Conservation (phyloP, 2,888 invertebrate species). For the Mesoligia furuncula region DNA sequence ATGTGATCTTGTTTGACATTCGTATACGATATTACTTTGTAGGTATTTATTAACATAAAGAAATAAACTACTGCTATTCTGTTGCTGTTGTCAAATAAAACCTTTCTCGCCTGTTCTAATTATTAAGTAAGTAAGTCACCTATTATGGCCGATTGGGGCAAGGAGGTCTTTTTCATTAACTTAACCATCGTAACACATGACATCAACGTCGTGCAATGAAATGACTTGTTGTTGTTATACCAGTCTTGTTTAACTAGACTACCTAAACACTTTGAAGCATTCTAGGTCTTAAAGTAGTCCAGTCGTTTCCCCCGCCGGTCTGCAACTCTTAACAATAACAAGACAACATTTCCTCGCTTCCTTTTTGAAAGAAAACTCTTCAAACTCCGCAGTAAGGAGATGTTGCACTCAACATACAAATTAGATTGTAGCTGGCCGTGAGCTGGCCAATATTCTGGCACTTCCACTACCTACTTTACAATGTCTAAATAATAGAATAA, state of each 20-base stretch:
- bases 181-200: too few relatives aligned
- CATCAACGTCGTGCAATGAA: too few relatives aligned
- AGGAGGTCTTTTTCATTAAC: too few relatives aligned
- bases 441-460: conserved; percentile 42
- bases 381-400: conserved; percentile 66
- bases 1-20: background rate
- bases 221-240: too few relatives aligned
- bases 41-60: too few relatives aligned
- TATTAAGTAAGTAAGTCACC: too few relatives aligned
- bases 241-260: too few relatives aligned
- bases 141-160: too few relatives aligned
- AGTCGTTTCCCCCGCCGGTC: conserved; percentile 58
- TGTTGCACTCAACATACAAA: conserved; percentile 74
- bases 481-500: conserved; percentile 1
- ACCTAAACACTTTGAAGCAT: background rate
- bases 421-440: conserved; percentile 62
- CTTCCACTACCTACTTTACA: conserved; percentile 4
- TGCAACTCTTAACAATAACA: conserved; percentile 72
- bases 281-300: background rate
- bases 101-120: too few relatives aligned
- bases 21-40: too few relatives aligned
- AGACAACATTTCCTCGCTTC: conserved; percentile 65
- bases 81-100: too few relatives aligned
- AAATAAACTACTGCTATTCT: too few relatives aligned
- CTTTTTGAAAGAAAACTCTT: conserved; percentile 70